phyloP scores from a whole-genome alignment of 2,888 invertebrate species.

The Drosophila pullipes region DNA sequence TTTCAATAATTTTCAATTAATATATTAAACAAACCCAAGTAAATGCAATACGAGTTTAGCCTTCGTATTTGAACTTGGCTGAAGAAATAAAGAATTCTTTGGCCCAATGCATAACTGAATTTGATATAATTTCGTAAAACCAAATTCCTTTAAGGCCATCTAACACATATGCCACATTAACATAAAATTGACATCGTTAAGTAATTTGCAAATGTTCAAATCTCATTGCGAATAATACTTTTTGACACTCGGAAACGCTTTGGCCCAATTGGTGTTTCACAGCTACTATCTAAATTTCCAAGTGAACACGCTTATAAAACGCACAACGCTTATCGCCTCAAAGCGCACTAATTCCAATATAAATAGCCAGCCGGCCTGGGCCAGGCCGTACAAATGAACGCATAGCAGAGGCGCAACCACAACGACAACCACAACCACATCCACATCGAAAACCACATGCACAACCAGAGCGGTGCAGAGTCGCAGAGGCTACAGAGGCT shows the following conservation, averaged over 20 bases:
- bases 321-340: conserved; percentile 70
- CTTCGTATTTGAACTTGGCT: too few relatives aligned
- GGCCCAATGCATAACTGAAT: background rate
- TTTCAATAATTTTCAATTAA: background rate
- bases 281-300: conserved; percentile 70
- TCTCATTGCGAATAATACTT: conserved; percentile 28
- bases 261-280: conserved; percentile 39
- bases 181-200: conserved; percentile 19
- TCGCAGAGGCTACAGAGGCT: conserved; percentile 10
- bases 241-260: conserved; percentile 42
- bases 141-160: background rate
- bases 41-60: too few relatives aligned
- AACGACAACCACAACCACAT: conserved; percentile 18
- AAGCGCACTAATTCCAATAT: conserved; percentile 79
- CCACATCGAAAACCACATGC: conserved; percentile 3
- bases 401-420: conserved; percentile 29
- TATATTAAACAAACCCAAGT: background rate
- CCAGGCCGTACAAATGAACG: conserved; percentile 6
- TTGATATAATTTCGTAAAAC: background rate
- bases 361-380: conserved; percentile 56
- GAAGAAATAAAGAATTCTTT: too few relatives aligned
- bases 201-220: conserved; percentile 32
- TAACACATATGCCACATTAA: background rate
- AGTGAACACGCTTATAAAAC: conserved; percentile 77
- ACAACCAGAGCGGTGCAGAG: conserved; percentile 8